Base-by-base conservation (phyloP, 1,140 invertebrate genomes). In the Nephila pilipes region DNA sequence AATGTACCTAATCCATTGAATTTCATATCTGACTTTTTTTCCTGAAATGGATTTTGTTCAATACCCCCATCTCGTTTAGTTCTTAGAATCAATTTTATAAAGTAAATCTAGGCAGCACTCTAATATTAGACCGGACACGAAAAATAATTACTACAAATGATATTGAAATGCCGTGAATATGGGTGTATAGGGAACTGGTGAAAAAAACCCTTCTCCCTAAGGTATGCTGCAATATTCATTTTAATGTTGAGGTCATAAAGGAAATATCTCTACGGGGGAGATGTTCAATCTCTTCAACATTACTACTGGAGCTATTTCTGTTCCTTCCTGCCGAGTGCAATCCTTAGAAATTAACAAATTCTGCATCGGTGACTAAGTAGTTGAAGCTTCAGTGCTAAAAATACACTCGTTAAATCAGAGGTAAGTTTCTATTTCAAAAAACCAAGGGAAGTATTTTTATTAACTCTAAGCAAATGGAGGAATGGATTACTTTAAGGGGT, bases 161-260 rank as follows among this genome's bases (percentile, higher is more conserved):
- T 87, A 65, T n/a, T 65, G 63, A 65, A 65, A 65, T 75, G 25
- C 65, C 16, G 29, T 20, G 29, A 32, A 16, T 29, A 75, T 32
- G 29, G 32, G 29, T 5, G 63, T 65, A n/a, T 2, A 22, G 16
- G 22, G 36, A 5, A 25, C n/a, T 22, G 18, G 83, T 0, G 12
- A 25, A 46, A 29, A 85, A 85, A 58, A 85, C 10, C 54, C 54
- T n/a, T 65, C 63, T 65, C 63, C 46, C 46, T 10, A 16, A 79
- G 65, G 87, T 20, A 57, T 79, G 38, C 25, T 89, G 22, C 57
- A 89, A 89, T 89, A 89, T 89, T 89, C 22, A 89, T 79, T 79
- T 89, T 89, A 89, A 89, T 89, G 87, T 89, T 3, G 46, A 79
- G n/a, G 87, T 46, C 87, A 32, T 89, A 89, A 89, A 89, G 65